Evolutionary conservation across 2,797 vertebrate genomes (phyloP), one percentile per base, ranked within the genome.

Genomic region (Chaetodon trifasciatus): DNA sequence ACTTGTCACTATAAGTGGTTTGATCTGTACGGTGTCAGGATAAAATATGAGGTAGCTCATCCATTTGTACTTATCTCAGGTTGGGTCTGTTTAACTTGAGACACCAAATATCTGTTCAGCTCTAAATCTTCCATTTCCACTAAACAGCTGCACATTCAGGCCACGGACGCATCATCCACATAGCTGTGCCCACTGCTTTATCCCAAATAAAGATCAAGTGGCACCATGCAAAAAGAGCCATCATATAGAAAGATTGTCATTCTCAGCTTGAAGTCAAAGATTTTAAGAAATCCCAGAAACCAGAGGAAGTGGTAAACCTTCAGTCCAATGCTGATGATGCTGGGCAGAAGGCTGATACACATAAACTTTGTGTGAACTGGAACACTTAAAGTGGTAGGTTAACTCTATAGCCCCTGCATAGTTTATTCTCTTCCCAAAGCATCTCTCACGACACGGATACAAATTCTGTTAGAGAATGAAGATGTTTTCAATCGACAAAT

Each of bases 351-450:
- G 79, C 65, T 52, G 19, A 56, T 63, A 74, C 47, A 70, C 62
- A 69, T 44, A 40, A 80, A 79, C 35, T 5, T 17, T 71, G 65
- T 23, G 44, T 53, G 37, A 68, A 81, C 70, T 65, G 76, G 67
- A 81, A 84, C 75, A 85, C 86, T 78, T 56, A 84, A 68, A 88
- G 63, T 70, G 70, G 67, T 53, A 52, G 76, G 12, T 71, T 73
- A 84, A 91, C 83, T 88, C 79, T 80, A 89, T 80, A 62, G 81
- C 92, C 94, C 28, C 28, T 94, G 93, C 92, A 94, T 93, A 92
- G 93, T 94, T 94, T 91, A 93, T 93, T 93, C 81, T 92, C 81
- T 78, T 90, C 80, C 87, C 85, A 92, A 92, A 89, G 82, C 86
- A 87, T 81, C 77, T 81, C 80, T 87, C 73, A 91, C 84, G 89